Conservation (phyloP, 1,140 invertebrate genomes). For the Heliconius hermathena region DNA sequence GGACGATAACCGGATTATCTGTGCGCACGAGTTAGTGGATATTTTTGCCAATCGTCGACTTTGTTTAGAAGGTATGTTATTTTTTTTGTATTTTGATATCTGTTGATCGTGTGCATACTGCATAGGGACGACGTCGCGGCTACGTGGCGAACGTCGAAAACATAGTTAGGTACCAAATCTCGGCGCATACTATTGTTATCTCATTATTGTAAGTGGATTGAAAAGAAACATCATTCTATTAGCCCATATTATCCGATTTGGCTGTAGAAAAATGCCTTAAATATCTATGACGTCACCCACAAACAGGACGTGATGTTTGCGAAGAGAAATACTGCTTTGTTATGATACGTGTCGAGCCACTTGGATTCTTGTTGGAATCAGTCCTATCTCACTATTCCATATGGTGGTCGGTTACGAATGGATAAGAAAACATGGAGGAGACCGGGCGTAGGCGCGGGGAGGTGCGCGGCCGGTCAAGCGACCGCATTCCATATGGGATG, state of each 20-base stretch:
- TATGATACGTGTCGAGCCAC: conserved; percentile 32
- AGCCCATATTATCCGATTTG: conserved; percentile 4
- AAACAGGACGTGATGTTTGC: conserved; percentile 44
- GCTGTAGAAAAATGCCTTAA: conserved; percentile 22
- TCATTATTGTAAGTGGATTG: conserved; percentile 17
- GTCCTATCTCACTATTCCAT: conserved; percentile 72
- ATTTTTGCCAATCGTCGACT: conserved; percentile 70
- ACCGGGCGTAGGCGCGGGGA: conserved; percentile 70
- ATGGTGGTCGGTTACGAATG: conserved; percentile 71
- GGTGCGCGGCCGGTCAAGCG: conserved; percentile 73
- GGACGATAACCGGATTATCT: conserved; percentile 79
- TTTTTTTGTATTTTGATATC: conserved; percentile 58
- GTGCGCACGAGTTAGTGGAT: conserved; percentile 75
- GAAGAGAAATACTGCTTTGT: conserved; percentile 32
- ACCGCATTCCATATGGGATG: conserved; percentile 80
- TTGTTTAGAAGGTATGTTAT: conserved; percentile 73
- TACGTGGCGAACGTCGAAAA: conserved; percentile 61
- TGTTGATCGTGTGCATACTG: conserved; percentile 38
- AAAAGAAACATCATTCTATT: conserved; percentile 10
- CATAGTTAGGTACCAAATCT: conserved; percentile 2
- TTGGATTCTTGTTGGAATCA: conserved; percentile 65
- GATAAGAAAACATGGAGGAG: conserved; percentile 74
- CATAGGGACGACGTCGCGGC: conserved; percentile 54
- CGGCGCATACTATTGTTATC: conserved; percentile 17
- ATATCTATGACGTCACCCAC: conserved; percentile 50